Evolutionary conservation across 2,888 invertebrate species (phyloP).

Genomic region (Spatulosminthurus flaviceps): DNA sequence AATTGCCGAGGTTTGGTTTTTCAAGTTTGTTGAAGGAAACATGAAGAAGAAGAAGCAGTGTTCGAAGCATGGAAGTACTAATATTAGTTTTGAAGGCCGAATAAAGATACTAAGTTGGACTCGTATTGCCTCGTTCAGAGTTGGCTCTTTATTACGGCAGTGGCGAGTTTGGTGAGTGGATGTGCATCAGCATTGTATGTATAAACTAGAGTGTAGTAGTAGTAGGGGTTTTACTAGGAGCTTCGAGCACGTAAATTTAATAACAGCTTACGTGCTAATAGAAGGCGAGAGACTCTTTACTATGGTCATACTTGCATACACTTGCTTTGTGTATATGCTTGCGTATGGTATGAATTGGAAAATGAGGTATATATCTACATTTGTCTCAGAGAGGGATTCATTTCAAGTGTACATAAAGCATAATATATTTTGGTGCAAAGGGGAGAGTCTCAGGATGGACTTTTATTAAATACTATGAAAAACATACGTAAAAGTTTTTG

Average conservation of each 20-base stretch:
- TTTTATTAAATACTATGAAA: no score
- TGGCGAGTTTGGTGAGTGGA: no score
- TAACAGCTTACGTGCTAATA: neutral
- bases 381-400: neutral
- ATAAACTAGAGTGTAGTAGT: neutral
- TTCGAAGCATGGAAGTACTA: neutral
- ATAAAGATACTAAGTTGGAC: slow-evolving; percentile 8
- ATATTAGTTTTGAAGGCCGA: slow-evolving; percentile 3
- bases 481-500: no score
- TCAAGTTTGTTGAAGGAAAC: neutral
- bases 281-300: neutral
- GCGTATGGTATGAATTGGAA: neutral
- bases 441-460: no score
- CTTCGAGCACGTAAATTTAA: no score
- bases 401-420: neutral
- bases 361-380: slow-evolving; percentile 7
- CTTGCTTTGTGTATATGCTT: neutral
- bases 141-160: no score
- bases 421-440: no score
- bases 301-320: neutral
- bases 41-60: neutral
- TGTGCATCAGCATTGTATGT: no score
- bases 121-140: neutral
- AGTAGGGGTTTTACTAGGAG: neutral
- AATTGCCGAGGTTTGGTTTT: neutral